Evolutionary conservation across 2,888 invertebrate species (phyloP).

Genomic region (Sphaeridia pumilis): DNA sequence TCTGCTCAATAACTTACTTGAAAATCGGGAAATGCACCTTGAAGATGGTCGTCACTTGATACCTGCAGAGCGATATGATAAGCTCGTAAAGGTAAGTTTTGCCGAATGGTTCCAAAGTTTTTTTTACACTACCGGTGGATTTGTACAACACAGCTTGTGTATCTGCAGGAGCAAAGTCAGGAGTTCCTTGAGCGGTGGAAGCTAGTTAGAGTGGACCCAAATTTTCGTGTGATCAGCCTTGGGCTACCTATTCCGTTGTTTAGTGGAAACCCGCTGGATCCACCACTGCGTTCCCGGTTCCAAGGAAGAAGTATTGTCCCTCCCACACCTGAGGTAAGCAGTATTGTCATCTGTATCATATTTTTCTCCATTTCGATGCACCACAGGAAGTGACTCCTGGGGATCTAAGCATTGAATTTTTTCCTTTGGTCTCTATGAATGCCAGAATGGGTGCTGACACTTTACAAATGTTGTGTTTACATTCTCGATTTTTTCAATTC

Average conservation of each 20-base stretch:
- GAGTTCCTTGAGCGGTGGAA: conserved; percentile 74
- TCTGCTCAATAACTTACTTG: conserved; percentile 86
- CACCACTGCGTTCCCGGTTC: conserved; percentile 85
- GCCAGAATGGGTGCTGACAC: no score
- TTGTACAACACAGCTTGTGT: no score
- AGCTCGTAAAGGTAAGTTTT: conserved; percentile 57
- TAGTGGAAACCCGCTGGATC: conserved; percentile 86
- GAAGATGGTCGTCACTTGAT: conserved; percentile 93
- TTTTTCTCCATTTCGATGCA: no score
- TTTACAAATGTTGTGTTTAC: no score
- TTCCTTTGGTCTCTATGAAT: no score
- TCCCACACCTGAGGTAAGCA: conserved; percentile 22
- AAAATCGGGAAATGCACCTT: conserved; percentile 96
- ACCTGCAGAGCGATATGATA: conserved; percentile 78
- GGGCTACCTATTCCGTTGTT: conserved; percentile 77
- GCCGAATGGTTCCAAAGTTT: background rate
- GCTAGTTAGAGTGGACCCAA: conserved; percentile 79
- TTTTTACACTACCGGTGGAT: no score
- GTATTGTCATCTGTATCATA: no score
- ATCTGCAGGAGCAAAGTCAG: conserved; percentile 57
- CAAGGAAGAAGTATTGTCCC: conserved; percentile 49
- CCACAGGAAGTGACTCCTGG: no score
- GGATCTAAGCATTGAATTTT: no score
- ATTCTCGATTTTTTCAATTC: no score
- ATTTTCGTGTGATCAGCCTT: conserved; percentile 86